Percentiles rank a stretch among this genome's conserved stretches.
phyloP scores from a whole-genome alignment of 2,888 invertebrate species.

The Antitype chi region DNA sequence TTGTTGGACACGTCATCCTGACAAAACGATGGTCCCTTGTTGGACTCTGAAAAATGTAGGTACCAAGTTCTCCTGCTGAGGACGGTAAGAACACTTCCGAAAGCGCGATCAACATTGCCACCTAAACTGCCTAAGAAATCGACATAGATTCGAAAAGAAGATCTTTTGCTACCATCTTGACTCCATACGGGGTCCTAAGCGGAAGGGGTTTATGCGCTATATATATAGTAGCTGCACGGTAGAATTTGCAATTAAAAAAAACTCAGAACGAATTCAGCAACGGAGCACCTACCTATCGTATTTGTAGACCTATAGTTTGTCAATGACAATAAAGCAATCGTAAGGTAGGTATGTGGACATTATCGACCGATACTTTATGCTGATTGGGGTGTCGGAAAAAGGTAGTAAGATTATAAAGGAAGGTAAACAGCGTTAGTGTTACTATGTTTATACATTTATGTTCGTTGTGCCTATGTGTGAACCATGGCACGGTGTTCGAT shows the following conservation, averaged over 20 bases:
- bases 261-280: not conserved
- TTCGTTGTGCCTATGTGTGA: not conserved
- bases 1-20: not conserved
- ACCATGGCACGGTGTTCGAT: not conserved
- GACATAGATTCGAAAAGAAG: too few species aligned
- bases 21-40: too few species aligned
- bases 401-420: not conserved
- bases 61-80: too few species aligned
- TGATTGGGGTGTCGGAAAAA: conserved; percentile 1
- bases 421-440: conserved; percentile 2
- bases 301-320: not conserved
- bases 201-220: not conserved
- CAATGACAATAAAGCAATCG: not conserved
- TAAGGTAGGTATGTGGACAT: not conserved
- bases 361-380: conserved; percentile 9
- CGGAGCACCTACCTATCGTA: not conserved
- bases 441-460: conserved; percentile 6
- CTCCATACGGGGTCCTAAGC: not conserved
- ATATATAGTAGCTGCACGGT: not conserved
- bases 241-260: not conserved
- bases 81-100: too few species aligned
- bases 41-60: too few species aligned
- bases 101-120: too few species aligned
- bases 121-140: too few species aligned
- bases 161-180: not conserved